Base-by-base conservation (phyloP, 2,113 vertebrate genomes). In the Suricata suricatta region DNA sequence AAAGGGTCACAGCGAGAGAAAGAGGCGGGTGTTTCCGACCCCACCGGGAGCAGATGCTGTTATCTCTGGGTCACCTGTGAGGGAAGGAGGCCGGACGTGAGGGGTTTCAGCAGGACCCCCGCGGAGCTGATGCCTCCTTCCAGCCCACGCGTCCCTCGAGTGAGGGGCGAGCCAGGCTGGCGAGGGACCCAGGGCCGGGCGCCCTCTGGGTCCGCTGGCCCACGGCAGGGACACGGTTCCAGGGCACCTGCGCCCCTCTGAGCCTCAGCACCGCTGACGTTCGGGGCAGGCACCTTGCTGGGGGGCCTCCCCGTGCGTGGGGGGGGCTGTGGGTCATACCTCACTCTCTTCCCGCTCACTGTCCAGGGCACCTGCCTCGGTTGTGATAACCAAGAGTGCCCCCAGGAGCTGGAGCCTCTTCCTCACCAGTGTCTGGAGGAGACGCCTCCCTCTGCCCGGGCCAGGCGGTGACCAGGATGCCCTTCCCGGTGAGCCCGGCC, bases 81-180 rank as follows among this genome's bases (percentile, higher is more conserved):
- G 47, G 31, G 38, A 52, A 31, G 27, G 14, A 3, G 29, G 41
- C 17, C 8, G 47, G 60, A 3, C 1, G 11, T 15, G 8, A 60
- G 38, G 38, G 41, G 5, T 57, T 71, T 33, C 31, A 60, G 23
- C 0, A 3, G n/a, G 8, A 8, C 7, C 2, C 69, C 71, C 16
- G 27, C 9, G 90, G n/a, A 25, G 14, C 31, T 19, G 17, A 1
- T 16, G 38, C 4, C 52, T 31, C 5, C 17, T 64, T 83, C 77
- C 1, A 10, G 15, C 11, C 4, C 8, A 12, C 2, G 9, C 41
- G 3, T 0, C 19, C 71, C 47, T 21, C 27, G 0, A 23, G 29
- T 15, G 63, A 44, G 14, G 10, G 38, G 50, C 2, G 3, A 35
- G 50, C 21, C n/a, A n/a, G 64, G 50, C 71, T 84, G 25, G 14